Percentiles rank a stretch among this genome's conserved stretches.
These are phyloP conservation scores for Oophaga sylvatica DNA, from an alignment of 2,797 vertebrate genomes.

Conservation along the genomic window DNA sequence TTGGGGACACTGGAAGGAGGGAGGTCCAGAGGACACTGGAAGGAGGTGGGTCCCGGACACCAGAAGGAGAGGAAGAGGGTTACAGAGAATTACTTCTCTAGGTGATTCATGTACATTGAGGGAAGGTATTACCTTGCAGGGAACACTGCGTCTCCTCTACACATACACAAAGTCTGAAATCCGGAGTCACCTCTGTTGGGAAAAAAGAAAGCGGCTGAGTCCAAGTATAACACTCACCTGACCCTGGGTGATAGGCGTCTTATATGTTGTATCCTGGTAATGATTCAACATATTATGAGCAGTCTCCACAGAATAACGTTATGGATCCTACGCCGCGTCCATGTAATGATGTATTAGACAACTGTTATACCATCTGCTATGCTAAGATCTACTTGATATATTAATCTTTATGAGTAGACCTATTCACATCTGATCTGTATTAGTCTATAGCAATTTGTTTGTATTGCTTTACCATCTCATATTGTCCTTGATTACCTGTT, in stretches of 20 bases:
- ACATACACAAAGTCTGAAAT: conserved; percentile 83
- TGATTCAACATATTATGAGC: not conserved
- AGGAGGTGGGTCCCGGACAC: too few species aligned
- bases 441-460: too few species aligned
- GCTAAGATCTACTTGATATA: too few species aligned
- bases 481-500: too few species aligned
- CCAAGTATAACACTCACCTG: too few species aligned
- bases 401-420: too few species aligned
- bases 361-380: too few species aligned
- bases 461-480: too few species aligned
- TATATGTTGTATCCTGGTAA: not conserved
- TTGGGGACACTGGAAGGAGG: too few species aligned
- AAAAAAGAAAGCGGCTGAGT: not conserved
- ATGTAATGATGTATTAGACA: not conserved
- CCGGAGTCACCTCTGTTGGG: conserved; percentile 58
- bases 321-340: not conserved
- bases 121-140: conserved; percentile 77
- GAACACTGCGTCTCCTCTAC: conserved; percentile 67
- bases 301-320: not conserved
- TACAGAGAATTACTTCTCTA: not conserved
- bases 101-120: not conserved
- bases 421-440: too few species aligned
- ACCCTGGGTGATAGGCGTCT: too few species aligned
- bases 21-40: not conserved
- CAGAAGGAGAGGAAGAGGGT: too few species aligned